These are phyloP conservation scores for Polyodon spathula DNA, from an alignment of 2,113 vertebrate species.

Conservation along the genomic window DNA sequence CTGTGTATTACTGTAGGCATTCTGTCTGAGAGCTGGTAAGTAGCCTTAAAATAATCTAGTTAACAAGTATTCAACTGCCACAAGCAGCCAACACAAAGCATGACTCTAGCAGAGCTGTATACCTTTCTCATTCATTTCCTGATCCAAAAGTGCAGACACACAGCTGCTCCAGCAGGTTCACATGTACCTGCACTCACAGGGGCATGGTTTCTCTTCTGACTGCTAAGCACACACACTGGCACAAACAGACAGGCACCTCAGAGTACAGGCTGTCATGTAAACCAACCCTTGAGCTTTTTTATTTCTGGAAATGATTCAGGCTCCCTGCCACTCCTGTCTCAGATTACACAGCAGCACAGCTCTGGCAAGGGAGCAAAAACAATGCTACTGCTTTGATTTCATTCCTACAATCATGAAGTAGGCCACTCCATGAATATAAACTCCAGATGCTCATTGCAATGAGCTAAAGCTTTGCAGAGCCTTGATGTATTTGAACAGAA, in stretches of 20 bases:
- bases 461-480: no score
- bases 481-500: no score
- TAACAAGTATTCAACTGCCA: slow-evolving; percentile 8
- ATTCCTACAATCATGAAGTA: neutral
- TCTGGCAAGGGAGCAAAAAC: neutral
- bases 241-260: no score
- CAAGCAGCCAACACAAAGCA: slow-evolving; percentile 11
- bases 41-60: neutral
- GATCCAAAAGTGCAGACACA: slow-evolving; percentile 8
- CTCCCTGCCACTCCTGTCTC: slow-evolving; percentile 34
- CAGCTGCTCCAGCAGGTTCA: slow-evolving; percentile 19
- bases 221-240: neutral
- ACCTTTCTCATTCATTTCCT: slow-evolving; percentile 7
- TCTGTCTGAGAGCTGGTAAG: neutral
- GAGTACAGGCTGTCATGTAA: neutral
- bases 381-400: slow-evolving; percentile 6
- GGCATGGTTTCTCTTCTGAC: neutral
- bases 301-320: slow-evolving; percentile 53
- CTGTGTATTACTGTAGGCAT: no score
- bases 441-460: neutral
- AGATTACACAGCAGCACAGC: slow-evolving; percentile 33
- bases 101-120: neutral
- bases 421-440: slow-evolving; percentile 4
- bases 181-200: slow-evolving; percentile 7
- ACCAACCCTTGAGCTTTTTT: slow-evolving; percentile 35